phyloP scores from a whole-genome alignment of 2,888 invertebrate species.

The Trachelus tabidus region DNA sequence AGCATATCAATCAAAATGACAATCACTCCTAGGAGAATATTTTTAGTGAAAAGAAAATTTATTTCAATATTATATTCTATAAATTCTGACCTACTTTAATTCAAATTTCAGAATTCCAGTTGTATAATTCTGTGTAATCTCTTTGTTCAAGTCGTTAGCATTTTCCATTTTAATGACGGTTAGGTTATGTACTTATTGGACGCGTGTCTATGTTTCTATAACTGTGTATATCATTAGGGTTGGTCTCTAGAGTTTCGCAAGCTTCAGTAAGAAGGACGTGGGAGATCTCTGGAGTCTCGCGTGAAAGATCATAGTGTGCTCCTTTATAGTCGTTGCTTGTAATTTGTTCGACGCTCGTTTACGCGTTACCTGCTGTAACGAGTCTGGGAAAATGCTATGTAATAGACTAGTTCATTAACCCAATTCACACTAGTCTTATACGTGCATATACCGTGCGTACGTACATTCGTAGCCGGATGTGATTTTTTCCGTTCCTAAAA shows the following conservation, averaged over 20 bases:
- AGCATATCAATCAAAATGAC: not conserved
- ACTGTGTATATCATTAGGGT: not conserved
- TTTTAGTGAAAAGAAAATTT: not conserved
- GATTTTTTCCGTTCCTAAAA: not conserved
- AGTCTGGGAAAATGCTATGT: not conserved
- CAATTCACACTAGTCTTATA: not conserved
- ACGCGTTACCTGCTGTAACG: conserved; percentile 1
- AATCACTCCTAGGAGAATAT: not conserved
- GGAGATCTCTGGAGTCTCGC: not conserved
- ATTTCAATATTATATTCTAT: not conserved
- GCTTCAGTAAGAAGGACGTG: not conserved
- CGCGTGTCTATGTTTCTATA: not conserved
- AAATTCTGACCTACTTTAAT: not conserved
- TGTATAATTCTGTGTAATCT: not conserved
- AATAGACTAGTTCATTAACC: not conserved
- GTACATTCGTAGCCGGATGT: not conserved
- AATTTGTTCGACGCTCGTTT: not conserved
- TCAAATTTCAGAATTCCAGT: not conserved
- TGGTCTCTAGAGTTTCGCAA: not conserved
- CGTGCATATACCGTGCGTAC: not conserved
- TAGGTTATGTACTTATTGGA: not conserved
- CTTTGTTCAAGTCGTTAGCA: not conserved
- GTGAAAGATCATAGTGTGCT: not conserved
- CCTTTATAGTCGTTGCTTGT: not conserved
- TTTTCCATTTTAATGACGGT: not conserved